Conservation (phyloP, 2,888 invertebrate species). For the Agrotis ipsilon region DNA sequence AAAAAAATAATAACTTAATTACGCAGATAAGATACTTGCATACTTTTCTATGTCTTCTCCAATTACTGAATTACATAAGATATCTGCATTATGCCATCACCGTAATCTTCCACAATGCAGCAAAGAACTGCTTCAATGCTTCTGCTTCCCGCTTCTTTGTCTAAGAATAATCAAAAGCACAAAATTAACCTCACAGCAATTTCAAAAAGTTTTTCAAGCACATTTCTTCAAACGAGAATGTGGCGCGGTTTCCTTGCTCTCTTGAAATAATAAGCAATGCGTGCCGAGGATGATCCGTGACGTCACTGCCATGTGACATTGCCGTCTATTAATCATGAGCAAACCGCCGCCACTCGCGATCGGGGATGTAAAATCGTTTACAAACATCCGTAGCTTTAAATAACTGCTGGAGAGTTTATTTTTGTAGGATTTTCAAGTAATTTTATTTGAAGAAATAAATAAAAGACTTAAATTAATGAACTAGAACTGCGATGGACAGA, state of each 20-base stretch:
- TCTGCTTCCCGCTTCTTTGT: not conserved
- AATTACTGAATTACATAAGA: too few species aligned
- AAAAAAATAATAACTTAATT: too few species aligned
- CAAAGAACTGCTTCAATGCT: too few species aligned
- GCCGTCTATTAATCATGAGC: slow-evolving; percentile 84
- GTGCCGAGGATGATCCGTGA: slow-evolving; percentile 72
- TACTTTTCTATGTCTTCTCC: too few species aligned
- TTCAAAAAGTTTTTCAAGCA: slow-evolving; percentile 35
- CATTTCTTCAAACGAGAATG: slow-evolving; percentile 50
- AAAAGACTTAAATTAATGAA: not conserved
- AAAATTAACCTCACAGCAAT: not conserved
- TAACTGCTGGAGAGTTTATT: slow-evolving; percentile 45
- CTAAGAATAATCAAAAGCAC: slow-evolving; percentile 20
- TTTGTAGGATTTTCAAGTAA: slow-evolving; percentile 10
- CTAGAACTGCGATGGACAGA: not conserved
- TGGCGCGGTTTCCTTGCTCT: slow-evolving; percentile 63
- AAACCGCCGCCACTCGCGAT: slow-evolving; percentile 77
- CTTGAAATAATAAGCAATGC: slow-evolving; percentile 74
- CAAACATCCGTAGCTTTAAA: slow-evolving; percentile 60
- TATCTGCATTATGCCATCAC: too few species aligned
- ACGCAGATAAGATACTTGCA: too few species aligned
- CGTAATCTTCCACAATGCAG: too few species aligned
- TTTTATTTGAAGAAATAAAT: not conserved
- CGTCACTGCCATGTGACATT: slow-evolving; percentile 83
- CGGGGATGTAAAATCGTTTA: slow-evolving; percentile 65